These are phyloP conservation scores for Thamnophis elegans DNA, from an alignment of 2,797 vertebrate genomes.

Conservation along the genomic window DNA sequence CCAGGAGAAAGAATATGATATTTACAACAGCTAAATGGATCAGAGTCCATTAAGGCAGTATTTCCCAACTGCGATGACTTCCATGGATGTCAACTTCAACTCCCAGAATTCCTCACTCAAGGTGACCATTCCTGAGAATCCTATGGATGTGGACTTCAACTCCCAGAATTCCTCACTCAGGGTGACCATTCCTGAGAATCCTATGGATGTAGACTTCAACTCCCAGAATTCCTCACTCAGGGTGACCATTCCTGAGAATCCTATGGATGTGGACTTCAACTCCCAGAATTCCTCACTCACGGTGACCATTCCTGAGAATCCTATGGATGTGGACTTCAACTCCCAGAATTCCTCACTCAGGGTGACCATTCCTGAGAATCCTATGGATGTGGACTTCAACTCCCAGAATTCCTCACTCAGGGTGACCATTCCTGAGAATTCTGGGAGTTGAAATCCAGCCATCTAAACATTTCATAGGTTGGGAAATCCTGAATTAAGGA, in stretches of 20 bases:
- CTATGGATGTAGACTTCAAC: neutral
- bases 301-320: neutral
- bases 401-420: too few relatives aligned
- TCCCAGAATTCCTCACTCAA: too few relatives aligned
- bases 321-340: too few relatives aligned
- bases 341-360: too few relatives aligned
- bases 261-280: neutral
- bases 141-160: too few relatives aligned
- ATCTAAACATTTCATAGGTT: neutral
- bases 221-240: neutral
- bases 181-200: too few relatives aligned
- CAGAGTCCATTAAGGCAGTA: neutral
- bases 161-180: too few relatives aligned
- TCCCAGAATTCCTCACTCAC: neutral
- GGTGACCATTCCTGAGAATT: too few relatives aligned
- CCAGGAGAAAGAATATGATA: neutral
- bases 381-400: too few relatives aligned
- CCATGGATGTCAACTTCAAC: neutral
- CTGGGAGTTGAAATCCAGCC: neutral
- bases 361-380: too few relatives aligned
- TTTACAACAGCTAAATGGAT: neutral
- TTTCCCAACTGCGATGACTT: neutral
- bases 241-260: neutral
- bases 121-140: too few relatives aligned
- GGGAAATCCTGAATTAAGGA: neutral